These are phyloP conservation scores for Rhyacophila brunnea DNA, from an alignment of 1,140 invertebrate species.

Conservation along the genomic window DNA sequence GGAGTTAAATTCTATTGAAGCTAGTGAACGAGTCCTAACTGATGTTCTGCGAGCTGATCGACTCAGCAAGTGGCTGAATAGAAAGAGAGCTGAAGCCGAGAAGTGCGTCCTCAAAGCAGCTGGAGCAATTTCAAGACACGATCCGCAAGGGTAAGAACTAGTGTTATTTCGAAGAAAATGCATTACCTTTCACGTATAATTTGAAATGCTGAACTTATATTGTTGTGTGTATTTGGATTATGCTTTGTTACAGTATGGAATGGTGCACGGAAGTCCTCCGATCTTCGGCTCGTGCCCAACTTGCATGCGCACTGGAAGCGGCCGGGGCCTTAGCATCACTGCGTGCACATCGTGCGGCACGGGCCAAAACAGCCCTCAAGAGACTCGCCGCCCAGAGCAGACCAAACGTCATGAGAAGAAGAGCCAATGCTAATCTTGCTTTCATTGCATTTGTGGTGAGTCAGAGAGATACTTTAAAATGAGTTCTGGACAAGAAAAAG, in stretches of 20 bases:
- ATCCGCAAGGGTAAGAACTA: conserved; percentile 24
- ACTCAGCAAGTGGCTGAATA: conserved; percentile 29
- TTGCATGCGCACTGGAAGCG: conserved; percentile 47
- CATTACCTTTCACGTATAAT: background rate
- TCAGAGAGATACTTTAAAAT: too few relatives aligned
- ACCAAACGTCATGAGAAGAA: conserved; percentile 42
- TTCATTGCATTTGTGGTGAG: conserved; percentile 49
- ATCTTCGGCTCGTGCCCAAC: conserved; percentile 45
- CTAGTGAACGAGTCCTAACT: conserved; percentile 9
- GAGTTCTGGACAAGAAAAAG: too few relatives aligned
- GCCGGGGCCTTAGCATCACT: conserved; percentile 46
- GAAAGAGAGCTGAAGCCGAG: conserved; percentile 44
- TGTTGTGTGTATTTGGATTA: background rate
- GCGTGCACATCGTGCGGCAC: conserved; percentile 36
- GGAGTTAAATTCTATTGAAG: background rate
- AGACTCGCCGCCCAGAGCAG: conserved; percentile 44
- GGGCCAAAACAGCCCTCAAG: conserved; percentile 40
- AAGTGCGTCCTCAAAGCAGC: conserved; percentile 40
- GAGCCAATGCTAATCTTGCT: conserved; percentile 46
- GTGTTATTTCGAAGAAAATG: background rate
- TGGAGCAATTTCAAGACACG: conserved; percentile 24
- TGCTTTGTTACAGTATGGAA: conserved; percentile 37
- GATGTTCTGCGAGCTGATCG: conserved; percentile 30
- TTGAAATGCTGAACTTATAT: background rate
- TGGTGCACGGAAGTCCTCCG: conserved; percentile 52